phyloP scores from a whole-genome alignment of 2,888 invertebrate species.

The Phania funesta region DNA sequence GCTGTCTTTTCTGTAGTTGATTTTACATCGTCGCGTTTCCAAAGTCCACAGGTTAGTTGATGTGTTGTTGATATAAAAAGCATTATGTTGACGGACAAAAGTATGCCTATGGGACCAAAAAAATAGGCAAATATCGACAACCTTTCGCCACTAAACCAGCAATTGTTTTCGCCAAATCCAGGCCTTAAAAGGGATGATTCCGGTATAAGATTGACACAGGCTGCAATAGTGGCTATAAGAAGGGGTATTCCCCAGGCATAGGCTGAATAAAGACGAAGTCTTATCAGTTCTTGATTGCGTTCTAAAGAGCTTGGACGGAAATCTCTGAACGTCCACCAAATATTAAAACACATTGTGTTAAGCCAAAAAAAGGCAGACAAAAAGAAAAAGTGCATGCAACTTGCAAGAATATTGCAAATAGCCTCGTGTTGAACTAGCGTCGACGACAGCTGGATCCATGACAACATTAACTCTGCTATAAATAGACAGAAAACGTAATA shows the following conservation, averaged over 20 bases:
- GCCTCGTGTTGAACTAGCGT: constrained; percentile 82
- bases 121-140: constrained; percentile 91
- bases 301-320: constrained; percentile 91
- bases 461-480: constrained; percentile 89
- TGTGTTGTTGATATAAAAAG: constrained; percentile 91
- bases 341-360: constrained; percentile 96
- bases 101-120: constrained; percentile 90
- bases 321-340: constrained; percentile 94
- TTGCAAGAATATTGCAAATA: constrained; percentile 84
- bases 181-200: constrained; percentile 85
- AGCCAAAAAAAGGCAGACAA: constrained; percentile 96
- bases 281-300: constrained; percentile 90
- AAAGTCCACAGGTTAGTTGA: constrained; percentile 91
- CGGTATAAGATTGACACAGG: constrained; percentile 86
- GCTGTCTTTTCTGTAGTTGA: constrained; percentile 91
- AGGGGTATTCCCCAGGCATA: constrained; percentile 94
- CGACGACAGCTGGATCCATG: constrained; percentile 87
- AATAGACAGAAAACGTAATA: constrained; percentile 92
- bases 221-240: constrained; percentile 87
- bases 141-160: constrained; percentile 90
- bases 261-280: constrained; percentile 88
- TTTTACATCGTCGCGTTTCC: constrained; percentile 94
- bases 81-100: constrained; percentile 88
- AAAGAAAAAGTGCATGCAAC: constrained; percentile 92
- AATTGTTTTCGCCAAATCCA: constrained; percentile 86